A percentile compares a stretch with the other conserved stretches of the same genome.
These are phyloP conservation scores for Zaprionus taronus DNA, from an alignment of 1,140 invertebrate genomes.

Conservation along the genomic window DNA sequence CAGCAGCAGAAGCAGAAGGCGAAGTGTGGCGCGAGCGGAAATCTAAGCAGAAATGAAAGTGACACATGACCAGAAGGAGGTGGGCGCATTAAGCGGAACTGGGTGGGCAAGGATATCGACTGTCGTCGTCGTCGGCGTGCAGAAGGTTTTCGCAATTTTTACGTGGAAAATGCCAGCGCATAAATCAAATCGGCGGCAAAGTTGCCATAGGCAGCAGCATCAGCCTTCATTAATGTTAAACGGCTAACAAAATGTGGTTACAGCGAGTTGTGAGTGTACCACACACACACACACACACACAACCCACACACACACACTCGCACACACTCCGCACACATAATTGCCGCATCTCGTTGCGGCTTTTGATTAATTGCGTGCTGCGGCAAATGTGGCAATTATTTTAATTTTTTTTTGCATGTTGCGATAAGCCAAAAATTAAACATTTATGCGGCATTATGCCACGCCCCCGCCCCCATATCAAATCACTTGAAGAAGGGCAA, in stretches of 20 bases:
- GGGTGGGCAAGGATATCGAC: conserved; percentile 40
- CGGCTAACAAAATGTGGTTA: conserved; percentile 40
- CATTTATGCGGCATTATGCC: conserved; percentile 65
- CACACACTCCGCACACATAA: conserved; percentile 24
- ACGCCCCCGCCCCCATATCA: conserved; percentile 36
- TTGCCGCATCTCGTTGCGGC: conserved; percentile 61
- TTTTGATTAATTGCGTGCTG: conserved; percentile 74
- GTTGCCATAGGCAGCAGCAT: conserved; percentile 28
- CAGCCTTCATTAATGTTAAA: conserved; percentile 55
- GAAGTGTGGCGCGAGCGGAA: conserved; percentile 65
- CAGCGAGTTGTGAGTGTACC: not conserved
- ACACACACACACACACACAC: not conserved
- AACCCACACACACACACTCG: conserved; percentile 29
- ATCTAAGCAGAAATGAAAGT: conserved; percentile 70
- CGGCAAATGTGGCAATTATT: conserved; percentile 79
- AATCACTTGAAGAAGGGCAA: not conserved
- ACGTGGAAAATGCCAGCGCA: conserved; percentile 45
- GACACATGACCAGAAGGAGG: conserved; percentile 55
- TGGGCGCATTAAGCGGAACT: not conserved
- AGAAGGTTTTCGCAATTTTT: conserved; percentile 28
- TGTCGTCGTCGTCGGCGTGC: not conserved
- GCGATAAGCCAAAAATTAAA: conserved; percentile 67
- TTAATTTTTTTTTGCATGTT: conserved; percentile 60
- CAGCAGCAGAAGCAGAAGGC: conserved; percentile 36
- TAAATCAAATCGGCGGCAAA: conserved; percentile 47